These are phyloP conservation scores for Panagrolaimus sp. DNA, from an alignment of 1,140 invertebrate genomes.

Conservation along the genomic window DNA sequence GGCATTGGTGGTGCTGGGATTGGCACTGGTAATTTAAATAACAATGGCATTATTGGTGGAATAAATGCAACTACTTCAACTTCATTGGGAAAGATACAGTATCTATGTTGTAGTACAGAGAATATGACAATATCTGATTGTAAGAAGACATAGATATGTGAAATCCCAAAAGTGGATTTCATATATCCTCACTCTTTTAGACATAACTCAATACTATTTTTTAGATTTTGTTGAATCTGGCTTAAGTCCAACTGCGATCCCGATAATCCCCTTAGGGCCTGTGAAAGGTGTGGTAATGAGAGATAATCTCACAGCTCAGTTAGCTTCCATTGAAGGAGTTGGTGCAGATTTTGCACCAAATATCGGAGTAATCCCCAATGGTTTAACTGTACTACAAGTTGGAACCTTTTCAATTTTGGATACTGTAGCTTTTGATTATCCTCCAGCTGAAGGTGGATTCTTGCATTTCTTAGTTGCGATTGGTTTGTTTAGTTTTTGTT, in stretches of 20 bases:
- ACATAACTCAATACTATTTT: not conserved
- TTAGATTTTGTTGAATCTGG: conserved; percentile 2
- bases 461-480: conserved; percentile 3
- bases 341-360: not conserved
- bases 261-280: not conserved
- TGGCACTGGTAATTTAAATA: no score
- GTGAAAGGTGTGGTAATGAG: not conserved
- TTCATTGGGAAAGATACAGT: not conserved
- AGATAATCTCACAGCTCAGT: not conserved
- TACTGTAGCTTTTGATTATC: not conserved
- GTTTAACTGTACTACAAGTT: not conserved
- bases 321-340: not conserved
- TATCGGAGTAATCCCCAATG: no score
- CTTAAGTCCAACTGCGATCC: not conserved
- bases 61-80: not conserved
- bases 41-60: not conserved
- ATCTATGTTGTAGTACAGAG: not conserved
- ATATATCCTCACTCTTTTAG: not conserved
- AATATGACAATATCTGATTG: conserved; percentile 6
- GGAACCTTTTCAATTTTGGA: not conserved
- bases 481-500: not conserved
- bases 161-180: no score
- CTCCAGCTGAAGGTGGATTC: not conserved
- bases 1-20: no score
- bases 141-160: no score